Percentiles rank a stretch among this genome's conserved stretches.
phyloP scores from a whole-genome alignment of 1,140 invertebrate genomes.

The Pachyrhynchus sulphureomaculatus region DNA sequence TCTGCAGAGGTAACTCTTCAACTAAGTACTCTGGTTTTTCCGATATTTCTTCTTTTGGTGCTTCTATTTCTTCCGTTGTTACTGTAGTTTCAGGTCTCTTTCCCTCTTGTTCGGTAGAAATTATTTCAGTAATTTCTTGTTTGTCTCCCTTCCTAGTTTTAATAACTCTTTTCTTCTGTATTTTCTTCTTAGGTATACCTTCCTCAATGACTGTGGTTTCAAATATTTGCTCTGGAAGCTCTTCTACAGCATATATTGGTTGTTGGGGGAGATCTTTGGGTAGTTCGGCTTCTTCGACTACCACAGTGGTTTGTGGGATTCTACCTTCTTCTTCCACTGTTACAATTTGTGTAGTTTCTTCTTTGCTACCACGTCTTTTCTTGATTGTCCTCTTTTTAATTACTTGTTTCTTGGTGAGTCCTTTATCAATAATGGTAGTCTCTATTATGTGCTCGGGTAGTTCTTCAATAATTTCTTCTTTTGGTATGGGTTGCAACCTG shows the following conservation, averaged over 20 bases:
- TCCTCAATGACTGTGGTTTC: conserved; percentile 36
- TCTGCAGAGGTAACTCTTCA: conserved; percentile 49
- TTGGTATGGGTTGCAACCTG: conserved; percentile 48
- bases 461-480: conserved; percentile 47
- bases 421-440: conserved; percentile 42
- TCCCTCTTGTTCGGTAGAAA: conserved; percentile 49
- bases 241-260: conserved; percentile 38
- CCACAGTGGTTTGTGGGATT: conserved; percentile 36
- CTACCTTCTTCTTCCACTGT: conserved; percentile 50
- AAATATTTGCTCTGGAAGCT: conserved; percentile 43
- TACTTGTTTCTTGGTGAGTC: conserved; percentile 40
- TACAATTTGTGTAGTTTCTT: conserved; percentile 45
- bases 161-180: conserved; percentile 39
- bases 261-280: conserved; percentile 2
- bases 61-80: conserved; percentile 1
- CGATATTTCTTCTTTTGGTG: conserved; percentile 30
- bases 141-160: conserved; percentile 37
- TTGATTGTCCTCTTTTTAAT: conserved; percentile 48
- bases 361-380: conserved; percentile 36
- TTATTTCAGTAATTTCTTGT: conserved; percentile 42
- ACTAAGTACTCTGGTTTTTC: conserved; percentile 40
- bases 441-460: conserved; percentile 36
- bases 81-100: conserved; percentile 42
- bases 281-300: conserved; percentile 37
- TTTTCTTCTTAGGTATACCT: conserved; percentile 41